phyloP scores from a whole-genome alignment of 2,113 vertebrate species.

The Petromus typicus region DNA sequence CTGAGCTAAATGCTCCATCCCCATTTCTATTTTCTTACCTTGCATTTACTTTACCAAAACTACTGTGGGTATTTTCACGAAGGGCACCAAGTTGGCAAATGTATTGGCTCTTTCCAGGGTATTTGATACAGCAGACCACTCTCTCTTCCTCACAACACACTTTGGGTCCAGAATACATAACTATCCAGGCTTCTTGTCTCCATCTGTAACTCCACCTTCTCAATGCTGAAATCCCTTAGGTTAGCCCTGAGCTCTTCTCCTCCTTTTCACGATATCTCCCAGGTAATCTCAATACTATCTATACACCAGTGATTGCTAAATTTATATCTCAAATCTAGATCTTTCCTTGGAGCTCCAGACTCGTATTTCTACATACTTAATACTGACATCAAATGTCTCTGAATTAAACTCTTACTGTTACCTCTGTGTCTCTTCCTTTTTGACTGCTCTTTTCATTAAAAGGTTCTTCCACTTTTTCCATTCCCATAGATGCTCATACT shows the following conservation, averaged over 20 bases:
- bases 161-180: constrained; percentile 6
- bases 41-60: neutral
- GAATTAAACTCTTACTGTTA: neutral
- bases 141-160: neutral
- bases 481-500: neutral
- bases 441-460: neutral
- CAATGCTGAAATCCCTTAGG: neutral
- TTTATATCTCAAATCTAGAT: neutral
- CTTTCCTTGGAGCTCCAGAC: neutral
- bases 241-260: neutral
- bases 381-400: neutral
- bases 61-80: neutral
- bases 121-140: neutral
- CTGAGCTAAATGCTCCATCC: too few species aligned
- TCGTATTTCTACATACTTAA: neutral
- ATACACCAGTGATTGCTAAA: neutral
- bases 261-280: neutral
- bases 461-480: neutral
- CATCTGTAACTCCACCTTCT: neutral
- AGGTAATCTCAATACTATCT: neutral
- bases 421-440: neutral
- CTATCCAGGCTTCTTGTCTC: neutral
- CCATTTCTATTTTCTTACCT: neutral
- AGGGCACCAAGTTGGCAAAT: neutral
- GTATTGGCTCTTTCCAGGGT: neutral